These are phyloP conservation scores for Chydorus sphaericus DNA, from an alignment of 2,888 invertebrate genomes.

Conservation along the genomic window DNA sequence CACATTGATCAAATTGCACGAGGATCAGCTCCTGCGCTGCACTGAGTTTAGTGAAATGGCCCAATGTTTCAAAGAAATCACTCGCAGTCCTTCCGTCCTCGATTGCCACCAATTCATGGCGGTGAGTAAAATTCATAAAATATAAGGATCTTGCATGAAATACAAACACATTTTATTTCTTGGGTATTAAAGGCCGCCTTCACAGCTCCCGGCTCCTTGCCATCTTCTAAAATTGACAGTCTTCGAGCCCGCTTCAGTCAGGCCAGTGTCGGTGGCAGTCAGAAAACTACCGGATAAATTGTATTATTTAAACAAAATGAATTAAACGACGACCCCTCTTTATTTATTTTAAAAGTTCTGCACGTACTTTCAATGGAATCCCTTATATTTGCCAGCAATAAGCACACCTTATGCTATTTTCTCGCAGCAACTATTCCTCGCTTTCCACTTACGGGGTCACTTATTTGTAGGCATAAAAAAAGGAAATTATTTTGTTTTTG, in stretches of 20 bases:
- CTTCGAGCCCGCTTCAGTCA: not conserved
- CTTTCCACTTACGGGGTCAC: no score
- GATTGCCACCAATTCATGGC: constrained; percentile 82
- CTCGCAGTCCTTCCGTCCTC: constrained; percentile 57
- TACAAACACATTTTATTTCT: no score
- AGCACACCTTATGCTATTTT: no score
- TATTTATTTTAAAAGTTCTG: no score
- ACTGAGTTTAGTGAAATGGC: constrained; percentile 68
- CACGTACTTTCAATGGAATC: no score
- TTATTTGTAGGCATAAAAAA: no score
- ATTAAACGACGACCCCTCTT: no score
- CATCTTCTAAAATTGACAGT: constrained; percentile 41
- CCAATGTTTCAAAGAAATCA: constrained; percentile 66
- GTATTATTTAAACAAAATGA: no score
- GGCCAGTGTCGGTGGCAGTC: not conserved
- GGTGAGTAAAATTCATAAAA: constrained; percentile 34
- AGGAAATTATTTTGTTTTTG: no score
- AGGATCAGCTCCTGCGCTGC: constrained; percentile 47
- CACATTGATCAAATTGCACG: constrained; percentile 48
- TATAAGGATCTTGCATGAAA: not conserved
- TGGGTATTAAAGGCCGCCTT: constrained; percentile 81
- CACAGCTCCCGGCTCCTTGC: constrained; percentile 60
- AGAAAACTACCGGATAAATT: no score
- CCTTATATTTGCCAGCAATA: no score
- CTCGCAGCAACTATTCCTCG: no score